Base-by-base conservation (phyloP, 2,888 invertebrate genomes). In the Synergus umbraculus region DNA sequence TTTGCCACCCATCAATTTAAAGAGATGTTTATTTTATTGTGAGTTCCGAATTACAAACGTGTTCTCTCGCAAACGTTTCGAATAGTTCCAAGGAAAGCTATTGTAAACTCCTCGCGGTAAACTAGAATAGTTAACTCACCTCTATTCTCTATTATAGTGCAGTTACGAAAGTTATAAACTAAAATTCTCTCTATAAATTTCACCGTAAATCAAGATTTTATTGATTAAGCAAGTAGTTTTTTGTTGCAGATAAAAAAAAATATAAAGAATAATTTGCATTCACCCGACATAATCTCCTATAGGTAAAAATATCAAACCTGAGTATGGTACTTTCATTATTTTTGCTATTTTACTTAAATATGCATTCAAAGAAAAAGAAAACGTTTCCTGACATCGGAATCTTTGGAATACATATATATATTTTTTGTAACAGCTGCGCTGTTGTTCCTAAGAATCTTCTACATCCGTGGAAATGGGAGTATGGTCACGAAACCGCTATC, bases 391-490 rank as follows among this genome's bases (percentile, higher is more conserved):
- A 12, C 5, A 5, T 2, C 15, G 10, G 49, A 12, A 15, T 54
- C 49, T 2, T 54, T 15, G 5, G 49, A 54, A 12, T 5, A 54
- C 29, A 3, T 29, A 29, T 29, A 29, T 29, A 29, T 54, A 15
- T 15, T 15, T 54, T 54, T 54, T 54, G 80, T 81, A 82, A 83
- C 85, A 84, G 84, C 85, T 83, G 85, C 84, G 78, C 78, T 81
- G 78, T 76, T 79, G 80, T 76, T 78, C 78, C 43, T 58, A 65
- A 49, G 60, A 43, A 79, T 83, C 79, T 78, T 82, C 78, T 69
- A 80, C 76, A 81, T 83, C 82, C 81, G 81, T 78, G 81, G 80
- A 85, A 83, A 85, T 80, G 83, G 78, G 76, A 79, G 80, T 77
- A 65, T 78, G 76, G 81, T 80, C 82, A 83, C 83, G 82, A 82